Conservation (phyloP, 1,140 invertebrate species). For the Drosophila ironensis region DNA sequence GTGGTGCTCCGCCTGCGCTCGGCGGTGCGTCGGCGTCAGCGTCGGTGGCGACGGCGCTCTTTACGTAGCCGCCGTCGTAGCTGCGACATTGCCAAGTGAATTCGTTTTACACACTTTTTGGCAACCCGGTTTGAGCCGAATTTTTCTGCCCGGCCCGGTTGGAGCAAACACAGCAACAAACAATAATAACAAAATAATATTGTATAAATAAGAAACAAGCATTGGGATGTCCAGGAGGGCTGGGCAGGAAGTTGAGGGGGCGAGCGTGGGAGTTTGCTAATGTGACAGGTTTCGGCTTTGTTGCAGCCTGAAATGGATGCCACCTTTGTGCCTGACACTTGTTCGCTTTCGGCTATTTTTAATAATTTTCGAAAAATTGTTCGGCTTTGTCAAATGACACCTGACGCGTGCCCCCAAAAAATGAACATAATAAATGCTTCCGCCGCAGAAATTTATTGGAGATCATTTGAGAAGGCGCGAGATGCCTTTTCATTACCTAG, state of each 20-base stretch:
- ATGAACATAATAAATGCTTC: constrained; percentile 58
- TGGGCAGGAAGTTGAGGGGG: constrained; percentile 3
- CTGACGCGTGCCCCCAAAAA: constrained; percentile 22
- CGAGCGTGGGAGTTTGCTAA: constrained; percentile 14
- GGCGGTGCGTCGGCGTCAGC: constrained; percentile 13
- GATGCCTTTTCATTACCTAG: constrained; percentile 34
- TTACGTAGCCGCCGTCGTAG: neutral
- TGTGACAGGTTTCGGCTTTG: constrained; percentile 32
- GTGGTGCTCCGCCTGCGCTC: constrained; percentile 24
- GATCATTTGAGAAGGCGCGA: constrained; percentile 9
- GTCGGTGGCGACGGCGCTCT: constrained; percentile 12
- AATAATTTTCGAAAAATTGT: constrained; percentile 11
- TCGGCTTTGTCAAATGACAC: constrained; percentile 20
- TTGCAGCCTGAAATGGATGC: constrained; percentile 22
- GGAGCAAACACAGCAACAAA: neutral
- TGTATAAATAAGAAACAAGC: neutral
- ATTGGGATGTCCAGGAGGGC: neutral
- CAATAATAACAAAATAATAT: neutral
- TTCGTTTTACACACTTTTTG: constrained; percentile 14
- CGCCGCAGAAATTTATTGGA: constrained; percentile 54
- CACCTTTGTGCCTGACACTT: constrained; percentile 43
- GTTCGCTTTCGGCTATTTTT: constrained; percentile 38
- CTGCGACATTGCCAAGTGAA: constrained; percentile 5
- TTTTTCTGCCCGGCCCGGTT: constrained; percentile 6
- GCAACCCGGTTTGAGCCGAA: constrained; percentile 46